Conservation (phyloP, 2,888 invertebrate species). For the Empis livida region DNA sequence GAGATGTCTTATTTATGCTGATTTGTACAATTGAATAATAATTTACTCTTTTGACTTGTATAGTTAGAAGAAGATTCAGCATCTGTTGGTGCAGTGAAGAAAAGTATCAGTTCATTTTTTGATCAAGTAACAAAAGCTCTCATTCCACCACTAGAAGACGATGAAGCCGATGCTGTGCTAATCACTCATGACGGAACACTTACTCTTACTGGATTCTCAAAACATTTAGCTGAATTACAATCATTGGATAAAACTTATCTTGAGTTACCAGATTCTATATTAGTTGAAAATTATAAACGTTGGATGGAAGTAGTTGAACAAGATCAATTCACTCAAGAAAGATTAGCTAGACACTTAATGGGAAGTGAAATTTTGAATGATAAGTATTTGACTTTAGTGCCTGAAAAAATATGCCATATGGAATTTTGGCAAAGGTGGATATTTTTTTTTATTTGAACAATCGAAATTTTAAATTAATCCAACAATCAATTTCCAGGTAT, state of each 20-base stretch:
- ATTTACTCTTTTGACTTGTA: background rate
- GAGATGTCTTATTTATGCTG: too few species aligned
- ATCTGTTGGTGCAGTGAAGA: slow-evolving; percentile 56
- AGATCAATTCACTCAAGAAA: slow-evolving; percentile 42
- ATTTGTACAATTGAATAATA: too few species aligned
- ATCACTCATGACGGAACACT: slow-evolving; percentile 54
- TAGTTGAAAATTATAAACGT: slow-evolving; percentile 41
- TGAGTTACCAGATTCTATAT: slow-evolving; percentile 46
- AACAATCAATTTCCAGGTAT: slow-evolving; percentile 39
- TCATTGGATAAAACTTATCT: slow-evolving; percentile 60
- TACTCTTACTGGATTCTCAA: slow-evolving; percentile 47
- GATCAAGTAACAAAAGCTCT: slow-evolving; percentile 57
- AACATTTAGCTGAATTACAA: slow-evolving; percentile 56
- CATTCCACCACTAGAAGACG: slow-evolving; percentile 54
- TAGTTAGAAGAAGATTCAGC: slow-evolving; percentile 59
- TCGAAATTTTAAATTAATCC: slow-evolving; percentile 2
- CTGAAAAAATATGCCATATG: slow-evolving; percentile 54
- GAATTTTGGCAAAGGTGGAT: slow-evolving; percentile 75
- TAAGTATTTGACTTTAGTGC: slow-evolving; percentile 45
- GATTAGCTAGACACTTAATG: slow-evolving; percentile 47
- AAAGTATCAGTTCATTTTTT: slow-evolving; percentile 56
- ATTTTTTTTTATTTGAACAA: too few species aligned
- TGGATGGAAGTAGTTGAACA: slow-evolving; percentile 44
- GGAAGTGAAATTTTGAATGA: slow-evolving; percentile 38
- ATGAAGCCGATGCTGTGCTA: slow-evolving; percentile 55